Evolutionary conservation across 2,888 invertebrate species (phyloP).

Genomic region (Carterocephalus palaemon): DNA sequence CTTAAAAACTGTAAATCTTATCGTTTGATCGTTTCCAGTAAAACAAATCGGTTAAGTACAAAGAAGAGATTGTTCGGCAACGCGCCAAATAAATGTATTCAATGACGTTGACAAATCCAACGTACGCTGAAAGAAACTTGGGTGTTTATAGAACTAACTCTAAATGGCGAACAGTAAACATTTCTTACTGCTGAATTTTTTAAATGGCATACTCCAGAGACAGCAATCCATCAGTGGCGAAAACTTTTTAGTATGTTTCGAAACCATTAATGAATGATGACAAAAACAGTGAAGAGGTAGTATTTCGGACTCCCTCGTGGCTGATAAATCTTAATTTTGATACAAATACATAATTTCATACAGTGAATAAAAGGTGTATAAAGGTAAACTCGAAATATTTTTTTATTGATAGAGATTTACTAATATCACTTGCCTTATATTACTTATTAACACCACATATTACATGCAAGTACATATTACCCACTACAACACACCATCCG

Average conservation of each 20-base stretch:
- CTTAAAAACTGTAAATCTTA: neutral
- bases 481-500: too few species aligned
- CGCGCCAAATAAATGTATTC: slow-evolving; percentile 17
- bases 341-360: too few species aligned
- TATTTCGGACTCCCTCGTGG: neutral
- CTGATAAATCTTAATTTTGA: neutral
- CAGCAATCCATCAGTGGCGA: slow-evolving; percentile 12
- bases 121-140: slow-evolving; percentile 11
- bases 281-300: neutral
- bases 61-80: slow-evolving; percentile 6
- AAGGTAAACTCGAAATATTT: too few species aligned
- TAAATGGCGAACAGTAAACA: slow-evolving; percentile 5
- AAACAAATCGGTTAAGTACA: neutral
- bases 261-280: slow-evolving; percentile 12
- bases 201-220: slow-evolving; percentile 1
- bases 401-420: too few species aligned
- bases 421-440: too few species aligned
- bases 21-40: neutral
- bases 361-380: too few species aligned
- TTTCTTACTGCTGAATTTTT: neutral
- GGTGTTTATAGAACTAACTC: slow-evolving; percentile 13
- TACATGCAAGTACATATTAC: too few species aligned
- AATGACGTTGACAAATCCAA: slow-evolving; percentile 22
- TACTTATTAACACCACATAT: too few species aligned
- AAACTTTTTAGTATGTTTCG: slow-evolving; percentile 4